phyloP scores from a whole-genome alignment of 1,140 invertebrate species.

The Micrasema longulum region DNA sequence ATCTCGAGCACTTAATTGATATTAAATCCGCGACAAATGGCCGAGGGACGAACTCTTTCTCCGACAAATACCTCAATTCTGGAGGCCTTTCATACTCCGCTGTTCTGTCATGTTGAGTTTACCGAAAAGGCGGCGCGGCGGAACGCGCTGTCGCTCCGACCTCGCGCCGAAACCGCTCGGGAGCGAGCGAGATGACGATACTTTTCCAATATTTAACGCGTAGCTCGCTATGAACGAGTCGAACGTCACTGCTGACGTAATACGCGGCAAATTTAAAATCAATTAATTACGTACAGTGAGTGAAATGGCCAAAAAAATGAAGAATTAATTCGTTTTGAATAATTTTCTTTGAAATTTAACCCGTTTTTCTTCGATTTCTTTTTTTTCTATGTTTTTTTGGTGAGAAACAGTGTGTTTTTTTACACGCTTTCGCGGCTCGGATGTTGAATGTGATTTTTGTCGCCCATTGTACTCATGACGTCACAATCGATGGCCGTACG shows the following conservation, averaged over 20 bases:
- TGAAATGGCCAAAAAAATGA: slow-evolving; percentile 27
- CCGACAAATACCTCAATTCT: background rate
- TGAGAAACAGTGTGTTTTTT: background rate
- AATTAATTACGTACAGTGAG: slow-evolving; percentile 48
- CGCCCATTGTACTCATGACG: slow-evolving; percentile 36
- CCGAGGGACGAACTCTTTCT: too few relatives aligned
- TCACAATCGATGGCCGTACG: too few relatives aligned
- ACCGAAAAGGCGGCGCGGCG: background rate
- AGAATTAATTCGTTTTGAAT: background rate
- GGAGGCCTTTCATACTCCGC: slow-evolving; percentile 34
- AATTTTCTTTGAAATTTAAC: background rate
- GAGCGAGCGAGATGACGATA: slow-evolving; percentile 8
- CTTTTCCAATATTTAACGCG: slow-evolving; percentile 15
- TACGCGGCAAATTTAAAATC: slow-evolving; percentile 67
- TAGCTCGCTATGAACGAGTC: slow-evolving; percentile 57
- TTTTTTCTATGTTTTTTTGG: background rate
- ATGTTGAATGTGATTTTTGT: too few relatives aligned
- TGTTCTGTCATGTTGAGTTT: slow-evolving; percentile 40
- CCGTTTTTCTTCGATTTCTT: background rate
- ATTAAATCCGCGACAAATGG: slow-evolving; percentile 10
- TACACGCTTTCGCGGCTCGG: too few relatives aligned
- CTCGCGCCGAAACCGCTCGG: background rate
- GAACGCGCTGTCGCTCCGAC: background rate
- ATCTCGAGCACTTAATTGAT: background rate
- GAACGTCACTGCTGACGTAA: slow-evolving; percentile 63